Conservation (phyloP, 2,113 vertebrate species). For the Sander vitreus region DNA sequence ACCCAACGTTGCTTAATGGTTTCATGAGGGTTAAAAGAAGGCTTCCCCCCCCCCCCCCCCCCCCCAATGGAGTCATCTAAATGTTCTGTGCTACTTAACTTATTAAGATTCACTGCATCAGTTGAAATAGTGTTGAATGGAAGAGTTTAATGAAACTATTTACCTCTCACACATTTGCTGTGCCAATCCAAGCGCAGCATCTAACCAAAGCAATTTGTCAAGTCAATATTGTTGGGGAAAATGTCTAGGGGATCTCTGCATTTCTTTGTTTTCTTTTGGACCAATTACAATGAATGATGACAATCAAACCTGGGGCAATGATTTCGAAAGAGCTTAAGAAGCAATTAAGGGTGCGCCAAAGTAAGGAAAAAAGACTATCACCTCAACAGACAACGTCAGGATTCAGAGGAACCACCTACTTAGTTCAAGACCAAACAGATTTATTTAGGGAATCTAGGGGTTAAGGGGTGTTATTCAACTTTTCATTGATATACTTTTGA, state of each 20-base stretch:
- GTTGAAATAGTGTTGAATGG: slow-evolving; percentile 3
- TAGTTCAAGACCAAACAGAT: slow-evolving; percentile 50
- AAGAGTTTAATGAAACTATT: slow-evolving; percentile 28
- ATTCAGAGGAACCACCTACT: slow-evolving; percentile 33
- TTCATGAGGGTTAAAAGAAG: neutral
- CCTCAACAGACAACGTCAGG: slow-evolving; percentile 4
- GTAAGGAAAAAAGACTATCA: slow-evolving; percentile 10
- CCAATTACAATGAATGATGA: slow-evolving; percentile 64
- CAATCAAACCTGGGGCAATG: slow-evolving; percentile 38
- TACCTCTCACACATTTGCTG: slow-evolving; percentile 17
- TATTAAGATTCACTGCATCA: slow-evolving; percentile 10
- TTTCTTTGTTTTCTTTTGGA: slow-evolving; percentile 65
- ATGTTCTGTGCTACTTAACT: neutral
- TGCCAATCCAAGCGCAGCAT: slow-evolving; percentile 12
- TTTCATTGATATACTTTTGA: slow-evolving; percentile 47
- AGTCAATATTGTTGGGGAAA: slow-evolving; percentile 29
- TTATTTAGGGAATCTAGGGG: slow-evolving; percentile 15
- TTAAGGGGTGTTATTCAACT: slow-evolving; percentile 51
- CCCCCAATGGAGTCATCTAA: neutral
- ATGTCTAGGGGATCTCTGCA: slow-evolving; percentile 44
- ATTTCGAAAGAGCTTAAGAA: slow-evolving; percentile 64
- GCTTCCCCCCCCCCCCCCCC: fast-evolving
- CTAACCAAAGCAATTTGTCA: slow-evolving; percentile 39
- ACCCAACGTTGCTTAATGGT: neutral
- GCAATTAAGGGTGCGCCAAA: slow-evolving; percentile 56